These are phyloP conservation scores for Chaenodraco wilsoni DNA, from an alignment of 2,797 vertebrate species.

Conservation along the genomic window DNA sequence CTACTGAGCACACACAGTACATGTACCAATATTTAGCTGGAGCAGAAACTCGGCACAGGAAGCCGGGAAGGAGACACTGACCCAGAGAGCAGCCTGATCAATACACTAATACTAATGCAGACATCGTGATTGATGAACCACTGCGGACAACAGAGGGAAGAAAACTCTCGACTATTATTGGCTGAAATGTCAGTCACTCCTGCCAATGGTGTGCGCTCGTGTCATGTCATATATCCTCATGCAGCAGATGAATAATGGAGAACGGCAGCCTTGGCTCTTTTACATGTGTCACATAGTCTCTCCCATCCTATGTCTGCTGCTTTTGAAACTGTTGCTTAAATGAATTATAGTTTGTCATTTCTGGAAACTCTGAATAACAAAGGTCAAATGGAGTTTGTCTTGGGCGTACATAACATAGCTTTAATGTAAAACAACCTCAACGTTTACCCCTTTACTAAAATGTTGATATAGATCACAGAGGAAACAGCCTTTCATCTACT, in stretches of 20 bases:
- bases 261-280: slow-evolving; percentile 55
- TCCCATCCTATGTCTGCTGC: slow-evolving; percentile 20
- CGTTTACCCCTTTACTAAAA: slow-evolving; percentile 23
- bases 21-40: slow-evolving; percentile 36
- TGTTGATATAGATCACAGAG: slow-evolving; percentile 33
- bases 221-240: slow-evolving; percentile 83
- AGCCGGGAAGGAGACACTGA: slow-evolving; percentile 67
- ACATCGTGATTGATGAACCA: slow-evolving; percentile 88
- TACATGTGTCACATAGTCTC: slow-evolving; percentile 48
- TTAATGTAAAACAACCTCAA: slow-evolving; percentile 37
- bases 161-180: slow-evolving; percentile 85
- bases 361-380: slow-evolving; percentile 6
- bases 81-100: slow-evolving; percentile 78
- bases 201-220: slow-evolving; percentile 77
- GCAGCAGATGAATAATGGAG: slow-evolving; percentile 66
- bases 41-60: slow-evolving; percentile 31
- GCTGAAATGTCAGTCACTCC: slow-evolving; percentile 86
- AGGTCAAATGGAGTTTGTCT: slow-evolving; percentile 34
- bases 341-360: slow-evolving; percentile 27
- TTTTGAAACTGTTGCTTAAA: slow-evolving; percentile 22
- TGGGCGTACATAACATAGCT: slow-evolving; percentile 4
- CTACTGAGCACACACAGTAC: slow-evolving; percentile 32
- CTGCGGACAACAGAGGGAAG: slow-evolving; percentile 83
- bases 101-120: slow-evolving; percentile 86
- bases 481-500: slow-evolving; percentile 20